A percentile compares a stretch with the other conserved stretches of the same genome.
Evolutionary conservation across 2,113 vertebrate species (phyloP).

Genomic region (Colaptes auratus): DNA sequence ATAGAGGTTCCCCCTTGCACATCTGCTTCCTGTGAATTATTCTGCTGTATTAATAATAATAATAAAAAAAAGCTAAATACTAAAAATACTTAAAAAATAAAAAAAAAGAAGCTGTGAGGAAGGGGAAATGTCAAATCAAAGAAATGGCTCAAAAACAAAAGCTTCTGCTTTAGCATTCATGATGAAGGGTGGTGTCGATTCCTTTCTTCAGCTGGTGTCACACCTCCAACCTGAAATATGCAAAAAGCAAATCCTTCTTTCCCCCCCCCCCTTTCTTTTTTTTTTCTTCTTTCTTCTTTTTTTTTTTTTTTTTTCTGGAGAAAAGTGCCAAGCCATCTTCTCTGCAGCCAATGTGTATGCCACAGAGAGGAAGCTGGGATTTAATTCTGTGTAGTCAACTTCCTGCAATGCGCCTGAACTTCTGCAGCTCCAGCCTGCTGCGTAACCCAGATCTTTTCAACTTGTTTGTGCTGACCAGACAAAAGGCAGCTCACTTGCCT

Average conservation of each 20-base stretch:
- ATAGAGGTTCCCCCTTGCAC: not conserved
- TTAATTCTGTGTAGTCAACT: constrained; percentile 25
- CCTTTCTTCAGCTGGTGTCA: not conserved
- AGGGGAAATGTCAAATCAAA: not conserved
- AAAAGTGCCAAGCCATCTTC: not conserved
- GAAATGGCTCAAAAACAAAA: not conserved
- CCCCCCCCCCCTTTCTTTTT: too few relatives aligned
- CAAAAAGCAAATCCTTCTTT: not conserved
- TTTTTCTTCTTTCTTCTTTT: too few relatives aligned
- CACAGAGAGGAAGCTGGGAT: constrained; percentile 5
- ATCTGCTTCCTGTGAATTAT: not conserved
- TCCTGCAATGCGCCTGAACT: not conserved
- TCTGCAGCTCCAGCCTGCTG: not conserved
- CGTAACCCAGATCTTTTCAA: constrained; percentile 27
- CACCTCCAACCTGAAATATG: not conserved
- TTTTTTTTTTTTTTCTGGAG: not conserved
- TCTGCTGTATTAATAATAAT: not conserved
- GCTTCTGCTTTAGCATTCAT: not conserved
- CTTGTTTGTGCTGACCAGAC: constrained; percentile 22
- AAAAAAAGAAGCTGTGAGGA: not conserved
- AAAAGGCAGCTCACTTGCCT: not conserved
- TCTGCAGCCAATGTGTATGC: not conserved
- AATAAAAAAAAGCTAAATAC: too few relatives aligned
- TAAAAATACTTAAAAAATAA: too few relatives aligned
- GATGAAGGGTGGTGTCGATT: not conserved